Base-by-base conservation (phyloP, 2,797 vertebrate genomes). In the Girardinus metallicus region DNA sequence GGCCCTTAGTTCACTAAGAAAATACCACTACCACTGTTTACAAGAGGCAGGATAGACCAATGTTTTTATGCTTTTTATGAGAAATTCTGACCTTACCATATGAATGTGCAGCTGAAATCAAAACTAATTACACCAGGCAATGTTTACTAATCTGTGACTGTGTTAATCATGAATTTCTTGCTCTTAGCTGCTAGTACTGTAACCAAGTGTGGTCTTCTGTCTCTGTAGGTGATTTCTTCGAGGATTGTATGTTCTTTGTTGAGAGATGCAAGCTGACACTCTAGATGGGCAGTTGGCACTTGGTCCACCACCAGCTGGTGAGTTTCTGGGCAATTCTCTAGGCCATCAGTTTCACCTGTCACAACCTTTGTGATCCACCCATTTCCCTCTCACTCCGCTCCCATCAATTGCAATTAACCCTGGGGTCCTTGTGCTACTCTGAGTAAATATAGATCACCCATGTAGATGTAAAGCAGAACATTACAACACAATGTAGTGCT, bases 271-370 rank as follows among this genome's bases (percentile, higher is more conserved):
- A 93, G 93, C 95, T 95, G 94, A 93, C 94, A 92, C 80, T 88
- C 87, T 80, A 75, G 90, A 94, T 85, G 87, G 94, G 92, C 94
- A 95, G 93, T 95, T 95, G 95, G 95, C 90, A 88, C 83, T 85
- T 83, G 86, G 91, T 92, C 91, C 92, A 90, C 83, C 87, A 92
- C 93, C 95, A 96, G 94, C 94, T 95, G 95, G 93, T 92, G 90
- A 86, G 91, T 88, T 92, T 88, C 84, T 90, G 84, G 91, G 92
- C 91, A 91, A 81, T 87, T 92, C 89, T 89, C 88, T 75, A 71
- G 80, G 92, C 92, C 90, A 90, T 93, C 88, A 83, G 87, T 82
- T 87, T 94, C 91, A 84, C 94, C 93, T 92, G 92, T 95, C 93
- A 91, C 84, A 88, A 79, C 81, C 79, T 73, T 76, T 41, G 34